Conservation (phyloP, 2,113 vertebrate genomes). For the Hyperoodon ampullatus region DNA sequence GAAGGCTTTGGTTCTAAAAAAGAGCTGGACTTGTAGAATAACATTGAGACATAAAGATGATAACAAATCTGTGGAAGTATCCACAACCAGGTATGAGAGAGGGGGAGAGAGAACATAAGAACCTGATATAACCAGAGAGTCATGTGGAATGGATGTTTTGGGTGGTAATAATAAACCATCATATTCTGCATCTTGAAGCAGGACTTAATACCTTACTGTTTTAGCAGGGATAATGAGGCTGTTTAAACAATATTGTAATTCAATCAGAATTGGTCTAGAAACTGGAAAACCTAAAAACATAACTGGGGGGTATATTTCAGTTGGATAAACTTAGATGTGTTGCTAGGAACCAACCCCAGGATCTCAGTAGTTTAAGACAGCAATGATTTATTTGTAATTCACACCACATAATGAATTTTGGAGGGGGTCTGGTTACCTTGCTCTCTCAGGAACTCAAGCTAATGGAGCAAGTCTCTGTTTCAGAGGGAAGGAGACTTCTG, state of each 20-base stretch:
- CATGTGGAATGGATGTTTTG: not conserved
- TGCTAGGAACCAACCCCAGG: not conserved
- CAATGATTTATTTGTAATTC: not conserved
- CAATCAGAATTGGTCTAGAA: not conserved
- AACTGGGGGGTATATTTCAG: not conserved
- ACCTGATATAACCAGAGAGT: not conserved
- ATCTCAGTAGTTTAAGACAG: not conserved
- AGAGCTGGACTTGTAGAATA: not conserved
- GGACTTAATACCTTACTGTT: not conserved
- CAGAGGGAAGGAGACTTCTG: not conserved
- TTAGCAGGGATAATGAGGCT: not conserved
- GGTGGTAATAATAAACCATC: not conserved
- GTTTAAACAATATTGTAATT: not conserved
- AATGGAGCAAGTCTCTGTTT: not conserved
- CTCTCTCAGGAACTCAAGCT: not conserved
- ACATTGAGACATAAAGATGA: not conserved
- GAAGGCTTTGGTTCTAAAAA: not conserved
- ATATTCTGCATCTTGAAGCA: not conserved
- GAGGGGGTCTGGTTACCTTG: not conserved
- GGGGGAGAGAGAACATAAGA: not conserved
- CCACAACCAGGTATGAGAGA: not conserved
- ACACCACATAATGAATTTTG: not conserved
- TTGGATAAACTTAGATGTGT: not conserved
- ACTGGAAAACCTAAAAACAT: slow-evolving; percentile 8
- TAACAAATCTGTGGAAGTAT: not conserved